Conservation (phyloP, 2,888 invertebrate species). For the Drosophila bunnanda region DNA sequence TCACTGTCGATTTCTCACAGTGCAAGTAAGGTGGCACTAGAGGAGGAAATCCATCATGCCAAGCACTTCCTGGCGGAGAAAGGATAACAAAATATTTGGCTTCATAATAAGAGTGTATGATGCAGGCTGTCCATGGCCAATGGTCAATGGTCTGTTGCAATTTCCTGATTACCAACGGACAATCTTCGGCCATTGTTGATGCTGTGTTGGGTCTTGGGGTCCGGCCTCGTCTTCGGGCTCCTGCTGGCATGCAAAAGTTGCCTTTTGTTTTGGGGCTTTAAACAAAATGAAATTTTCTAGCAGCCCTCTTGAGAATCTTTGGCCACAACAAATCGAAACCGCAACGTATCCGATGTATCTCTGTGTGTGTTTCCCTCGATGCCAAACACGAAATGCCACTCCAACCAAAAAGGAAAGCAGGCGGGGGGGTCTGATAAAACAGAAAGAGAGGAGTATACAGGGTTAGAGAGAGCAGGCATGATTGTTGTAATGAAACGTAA, state of each 20-base stretch:
- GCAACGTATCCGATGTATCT: constrained; percentile 46
- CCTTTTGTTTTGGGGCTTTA: constrained; percentile 61
- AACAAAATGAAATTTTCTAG: constrained; percentile 68
- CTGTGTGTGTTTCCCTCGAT: constrained; percentile 10
- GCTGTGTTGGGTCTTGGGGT: constrained; percentile 19
- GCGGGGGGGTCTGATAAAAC: constrained; percentile 1
- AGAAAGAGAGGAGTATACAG: not conserved
- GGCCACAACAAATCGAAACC: constrained; percentile 63
- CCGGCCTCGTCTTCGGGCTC: constrained; percentile 13
- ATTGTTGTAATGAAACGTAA: constrained; percentile 78
- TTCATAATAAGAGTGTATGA: constrained; percentile 69
- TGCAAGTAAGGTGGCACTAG: constrained; percentile 45
- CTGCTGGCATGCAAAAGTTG: constrained; percentile 54
- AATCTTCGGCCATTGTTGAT: constrained; percentile 32
- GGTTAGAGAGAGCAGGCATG: constrained; percentile 39
- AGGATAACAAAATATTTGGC: constrained; percentile 69
- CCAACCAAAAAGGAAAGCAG: not conserved
- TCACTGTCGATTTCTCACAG: constrained; percentile 71
- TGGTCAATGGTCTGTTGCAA: constrained; percentile 58
- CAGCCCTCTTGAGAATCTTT: constrained; percentile 67
- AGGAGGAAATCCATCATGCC: constrained; percentile 61
- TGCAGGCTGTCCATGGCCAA: constrained; percentile 32
- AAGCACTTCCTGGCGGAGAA: constrained; percentile 12
- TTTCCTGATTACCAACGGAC: constrained; percentile 68
- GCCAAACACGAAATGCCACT: constrained; percentile 41